phyloP scores from a whole-genome alignment of 2,888 invertebrate genomes.

The Drosophila neonasuta region DNA sequence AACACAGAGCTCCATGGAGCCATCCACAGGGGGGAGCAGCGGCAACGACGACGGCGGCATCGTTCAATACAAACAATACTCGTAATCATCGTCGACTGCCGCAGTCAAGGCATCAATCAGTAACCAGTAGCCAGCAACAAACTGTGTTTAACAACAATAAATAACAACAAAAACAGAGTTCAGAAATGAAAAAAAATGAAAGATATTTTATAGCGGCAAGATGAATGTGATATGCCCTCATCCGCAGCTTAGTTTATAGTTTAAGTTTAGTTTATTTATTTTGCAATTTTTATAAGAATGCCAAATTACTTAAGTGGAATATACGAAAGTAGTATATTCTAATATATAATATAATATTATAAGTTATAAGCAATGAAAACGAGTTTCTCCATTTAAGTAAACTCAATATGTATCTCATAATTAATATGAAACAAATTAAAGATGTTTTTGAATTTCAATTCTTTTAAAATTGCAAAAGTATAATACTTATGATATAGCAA shows the following conservation, averaged over 20 bases:
- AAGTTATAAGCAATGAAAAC: no score
- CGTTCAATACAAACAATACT: slow-evolving; percentile 62
- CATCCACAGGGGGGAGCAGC: neutral
- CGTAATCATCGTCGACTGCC: slow-evolving; percentile 48
- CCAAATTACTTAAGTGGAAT: no score
- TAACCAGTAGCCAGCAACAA: slow-evolving; percentile 39
- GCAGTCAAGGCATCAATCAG: slow-evolving; percentile 54
- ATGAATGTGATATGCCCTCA: slow-evolving; percentile 35
- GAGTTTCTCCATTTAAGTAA: no score
- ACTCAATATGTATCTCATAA: no score
- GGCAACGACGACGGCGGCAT: slow-evolving; percentile 16
- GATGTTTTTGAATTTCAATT: no score
- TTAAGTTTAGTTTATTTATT: neutral
- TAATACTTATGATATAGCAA: no score
- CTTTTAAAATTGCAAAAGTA: no score
- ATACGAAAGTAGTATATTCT: no score
- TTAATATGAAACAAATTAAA: no score
- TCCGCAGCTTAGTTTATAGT: neutral
- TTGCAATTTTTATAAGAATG: neutral
- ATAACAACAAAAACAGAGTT: slow-evolving; percentile 31
- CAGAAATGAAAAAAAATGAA: slow-evolving; percentile 33
- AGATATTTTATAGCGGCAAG: slow-evolving; percentile 21
- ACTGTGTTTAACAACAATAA: slow-evolving; percentile 41
- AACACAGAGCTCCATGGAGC: slow-evolving; percentile 6
- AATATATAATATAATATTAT: no score